phyloP scores from a whole-genome alignment of 2,888 invertebrate genomes.

The Nephrotoma flavescens region DNA sequence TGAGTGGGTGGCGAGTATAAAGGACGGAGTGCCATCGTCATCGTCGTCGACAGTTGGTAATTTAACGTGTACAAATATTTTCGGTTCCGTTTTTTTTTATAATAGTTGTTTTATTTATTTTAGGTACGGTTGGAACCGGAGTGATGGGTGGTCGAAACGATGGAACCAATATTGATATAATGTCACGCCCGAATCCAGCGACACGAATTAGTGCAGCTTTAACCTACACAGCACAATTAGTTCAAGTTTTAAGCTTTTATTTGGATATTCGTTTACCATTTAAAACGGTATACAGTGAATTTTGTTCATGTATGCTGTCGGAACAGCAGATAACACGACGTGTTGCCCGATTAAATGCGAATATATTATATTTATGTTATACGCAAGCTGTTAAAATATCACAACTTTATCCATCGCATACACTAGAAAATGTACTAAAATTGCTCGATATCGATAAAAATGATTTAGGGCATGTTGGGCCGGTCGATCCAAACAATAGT shows the following conservation, averaged over 20 bases:
- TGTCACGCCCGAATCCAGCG: constrained; percentile 48
- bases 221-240: constrained; percentile 72
- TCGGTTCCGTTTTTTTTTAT: background rate
- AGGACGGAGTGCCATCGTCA: constrained; percentile 28
- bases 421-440: constrained; percentile 55
- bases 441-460: constrained; percentile 48
- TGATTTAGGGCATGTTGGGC: constrained; percentile 56
- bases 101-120: background rate
- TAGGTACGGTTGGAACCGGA: constrained; percentile 12
- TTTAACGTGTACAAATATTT: constrained; percentile 10
- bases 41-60: background rate
- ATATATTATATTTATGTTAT: constrained; percentile 63
- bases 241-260: constrained; percentile 67
- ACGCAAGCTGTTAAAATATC: constrained; percentile 55
- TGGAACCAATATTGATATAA: constrained; percentile 35
- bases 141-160: constrained; percentile 14
- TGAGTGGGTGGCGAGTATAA: constrained; percentile 51
- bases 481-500: constrained; percentile 38
- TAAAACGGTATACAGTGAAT: constrained; percentile 64
- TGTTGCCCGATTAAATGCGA: constrained; percentile 65
- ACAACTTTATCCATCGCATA: constrained; percentile 48
- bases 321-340: constrained; percentile 58
- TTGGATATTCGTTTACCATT: constrained; percentile 70
- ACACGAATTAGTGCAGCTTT: constrained; percentile 67
- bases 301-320: constrained; percentile 54